Conservation (phyloP, 2,888 invertebrate genomes). For the Caenorhabditis sp. region DNA sequence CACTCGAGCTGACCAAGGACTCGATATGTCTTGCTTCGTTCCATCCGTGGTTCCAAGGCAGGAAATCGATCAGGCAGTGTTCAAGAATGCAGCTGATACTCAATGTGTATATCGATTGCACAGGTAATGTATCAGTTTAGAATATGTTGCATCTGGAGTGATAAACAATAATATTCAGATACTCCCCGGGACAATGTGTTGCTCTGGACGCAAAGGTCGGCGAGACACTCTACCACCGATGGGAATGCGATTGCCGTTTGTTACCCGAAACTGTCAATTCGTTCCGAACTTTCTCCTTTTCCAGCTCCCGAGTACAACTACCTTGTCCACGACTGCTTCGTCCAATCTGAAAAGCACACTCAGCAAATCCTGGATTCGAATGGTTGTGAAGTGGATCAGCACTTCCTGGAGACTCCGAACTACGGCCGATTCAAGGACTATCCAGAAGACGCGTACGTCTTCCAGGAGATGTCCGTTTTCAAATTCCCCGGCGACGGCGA, state of each 20-base stretch:
- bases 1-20: slow-evolving; percentile 78
- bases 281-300: slow-evolving; percentile 24
- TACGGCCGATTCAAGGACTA: slow-evolving; percentile 68
- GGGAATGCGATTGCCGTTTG: slow-evolving; percentile 80
- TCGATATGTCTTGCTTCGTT: slow-evolving; percentile 78
- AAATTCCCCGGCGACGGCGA: slow-evolving; percentile 81
- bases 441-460: slow-evolving; percentile 66
- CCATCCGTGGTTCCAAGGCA: slow-evolving; percentile 70
- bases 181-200: slow-evolving; percentile 77
- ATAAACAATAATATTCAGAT: slow-evolving; percentile 45
- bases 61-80: slow-evolving; percentile 70
- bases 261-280: background rate
- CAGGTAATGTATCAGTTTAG: no score
- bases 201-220: slow-evolving; percentile 82
- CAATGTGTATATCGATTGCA: slow-evolving; percentile 79
- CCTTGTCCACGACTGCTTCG: slow-evolving; percentile 81
- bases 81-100: slow-evolving; percentile 74
- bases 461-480: slow-evolving; percentile 80
- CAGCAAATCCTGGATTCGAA: slow-evolving; percentile 77
- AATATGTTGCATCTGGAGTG: no score
- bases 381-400: slow-evolving; percentile 80
- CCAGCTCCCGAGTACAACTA: slow-evolving; percentile 79
- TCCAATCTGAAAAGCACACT: slow-evolving; percentile 73
- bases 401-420: slow-evolving; percentile 80
- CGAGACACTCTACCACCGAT: slow-evolving; percentile 81